Conservation (phyloP, 2,113 vertebrate genomes). For the Hydropotes inermis region DNA sequence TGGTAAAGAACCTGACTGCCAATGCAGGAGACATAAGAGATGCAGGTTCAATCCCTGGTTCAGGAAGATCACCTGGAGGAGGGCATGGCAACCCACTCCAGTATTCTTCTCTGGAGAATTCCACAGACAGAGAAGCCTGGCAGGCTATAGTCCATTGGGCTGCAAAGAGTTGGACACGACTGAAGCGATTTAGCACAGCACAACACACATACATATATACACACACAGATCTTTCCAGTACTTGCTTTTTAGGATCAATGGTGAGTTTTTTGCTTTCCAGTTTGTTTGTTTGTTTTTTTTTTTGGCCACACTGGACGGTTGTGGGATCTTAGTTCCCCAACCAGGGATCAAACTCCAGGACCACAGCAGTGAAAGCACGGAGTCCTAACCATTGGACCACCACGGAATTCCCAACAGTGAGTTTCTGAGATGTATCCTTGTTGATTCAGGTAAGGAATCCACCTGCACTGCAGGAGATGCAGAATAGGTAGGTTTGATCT, state of each 20-base stretch:
- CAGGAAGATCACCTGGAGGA: neutral
- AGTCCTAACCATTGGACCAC: neutral
- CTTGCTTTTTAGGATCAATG: neutral
- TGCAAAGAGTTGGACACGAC: neutral
- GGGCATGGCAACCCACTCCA: neutral
- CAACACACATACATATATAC: neutral
- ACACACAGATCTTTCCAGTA: neutral
- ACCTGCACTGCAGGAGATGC: neutral
- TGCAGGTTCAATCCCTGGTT: neutral
- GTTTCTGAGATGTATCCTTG: neutral
- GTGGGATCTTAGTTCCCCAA: neutral
- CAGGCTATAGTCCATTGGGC: neutral
- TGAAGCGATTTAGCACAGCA: neutral
- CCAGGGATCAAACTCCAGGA: neutral
- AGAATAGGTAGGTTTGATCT: neutral
- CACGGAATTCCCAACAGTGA: neutral
- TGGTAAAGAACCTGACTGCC: neutral
- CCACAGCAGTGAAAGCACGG: neutral
- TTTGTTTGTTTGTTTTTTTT: neutral
- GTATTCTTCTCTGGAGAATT: neutral
- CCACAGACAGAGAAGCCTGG: neutral
- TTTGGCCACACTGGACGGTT: neutral
- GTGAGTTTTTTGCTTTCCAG: neutral
- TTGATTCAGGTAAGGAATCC: neutral
- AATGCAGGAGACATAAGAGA: neutral